Evolutionary conservation across 2,888 invertebrate species (phyloP).

Genomic region (Drosophila bunnanda): DNA sequence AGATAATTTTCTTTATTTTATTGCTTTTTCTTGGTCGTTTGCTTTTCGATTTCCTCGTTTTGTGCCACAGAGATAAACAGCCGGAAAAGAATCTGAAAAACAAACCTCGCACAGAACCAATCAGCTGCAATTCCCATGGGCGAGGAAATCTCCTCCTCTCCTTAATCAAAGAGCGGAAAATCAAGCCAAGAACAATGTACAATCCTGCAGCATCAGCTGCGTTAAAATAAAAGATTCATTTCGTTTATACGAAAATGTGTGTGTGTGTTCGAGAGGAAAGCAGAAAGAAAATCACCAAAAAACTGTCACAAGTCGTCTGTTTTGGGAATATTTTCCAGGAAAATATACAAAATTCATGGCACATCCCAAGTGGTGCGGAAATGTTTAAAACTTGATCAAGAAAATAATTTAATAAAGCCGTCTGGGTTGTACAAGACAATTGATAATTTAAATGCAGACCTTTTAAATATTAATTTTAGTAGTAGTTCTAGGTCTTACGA

Average conservation of each 20-base stretch:
- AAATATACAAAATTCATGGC: background rate
- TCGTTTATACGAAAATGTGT: constrained; percentile 40
- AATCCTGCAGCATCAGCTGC: constrained; percentile 44
- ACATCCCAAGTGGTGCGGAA: background rate
- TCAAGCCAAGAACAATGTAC: constrained; percentile 31
- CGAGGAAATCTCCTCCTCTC: constrained; percentile 15
- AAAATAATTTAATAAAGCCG: background rate
- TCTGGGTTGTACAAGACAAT: no score
- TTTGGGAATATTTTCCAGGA: constrained; percentile 3
- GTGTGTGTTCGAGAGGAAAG: background rate
- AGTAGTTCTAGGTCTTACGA: background rate
- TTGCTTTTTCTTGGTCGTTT: constrained; percentile 19
- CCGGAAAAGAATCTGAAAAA: constrained; percentile 33
- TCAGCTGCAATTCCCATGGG: constrained; percentile 59
- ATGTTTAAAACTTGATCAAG: background rate
- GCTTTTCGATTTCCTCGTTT: constrained; percentile 36
- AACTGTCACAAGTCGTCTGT: constrained; percentile 34
- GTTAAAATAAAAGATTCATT: constrained; percentile 48
- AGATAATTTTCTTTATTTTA: constrained; percentile 27
- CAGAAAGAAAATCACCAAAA: constrained; percentile 9
- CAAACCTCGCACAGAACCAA: constrained; percentile 63
- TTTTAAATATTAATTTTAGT: no score
- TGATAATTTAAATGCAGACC: background rate
- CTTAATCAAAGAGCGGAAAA: constrained; percentile 44
- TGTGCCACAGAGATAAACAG: constrained; percentile 24